These are phyloP conservation scores for Eupithecia tripunctaria DNA, from an alignment of 2,888 invertebrate genomes.

Conservation along the genomic window DNA sequence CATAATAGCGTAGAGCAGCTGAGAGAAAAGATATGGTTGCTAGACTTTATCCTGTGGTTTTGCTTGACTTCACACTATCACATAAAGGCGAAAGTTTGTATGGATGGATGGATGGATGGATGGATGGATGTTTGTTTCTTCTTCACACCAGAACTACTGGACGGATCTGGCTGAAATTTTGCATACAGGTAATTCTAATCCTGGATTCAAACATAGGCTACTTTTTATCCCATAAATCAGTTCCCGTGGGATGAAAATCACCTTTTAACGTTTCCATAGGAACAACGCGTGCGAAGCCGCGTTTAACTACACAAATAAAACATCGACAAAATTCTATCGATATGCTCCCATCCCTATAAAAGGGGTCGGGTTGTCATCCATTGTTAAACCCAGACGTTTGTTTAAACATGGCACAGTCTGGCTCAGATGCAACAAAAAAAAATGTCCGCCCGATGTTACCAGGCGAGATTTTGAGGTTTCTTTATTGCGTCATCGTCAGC, in stretches of 20 bases:
- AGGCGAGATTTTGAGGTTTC: conserved; percentile 29
- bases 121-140: too few relatives aligned
- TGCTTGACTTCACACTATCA: conserved; percentile 2
- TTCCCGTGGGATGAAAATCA: too few relatives aligned
- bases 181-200: too few relatives aligned
- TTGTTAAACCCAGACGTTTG: conserved; percentile 78
- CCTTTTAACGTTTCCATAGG: too few relatives aligned
- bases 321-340: conserved; percentile 38
- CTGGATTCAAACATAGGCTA: too few relatives aligned
- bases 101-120: too few relatives aligned
- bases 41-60: neutral
- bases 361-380: conserved; percentile 71
- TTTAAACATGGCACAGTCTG: conserved; percentile 74
- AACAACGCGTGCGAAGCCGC: too few relatives aligned
- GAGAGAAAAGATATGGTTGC: conserved; percentile 15
- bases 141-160: too few relatives aligned
- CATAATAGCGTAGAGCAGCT: conserved; percentile 34
- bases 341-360: conserved; percentile 72
- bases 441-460: conserved; percentile 58
- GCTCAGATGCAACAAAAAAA: conserved; percentile 52
- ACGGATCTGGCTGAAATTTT: too few relatives aligned
- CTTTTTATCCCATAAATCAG: too few relatives aligned
- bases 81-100: too few relatives aligned
- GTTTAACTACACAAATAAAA: neutral
- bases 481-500: conserved; percentile 30